A percentile compares a stretch with the other conserved stretches of the same genome.
Conservation (phyloP, 2,113 vertebrate genomes). For the Aldabrachelys gigantea region DNA sequence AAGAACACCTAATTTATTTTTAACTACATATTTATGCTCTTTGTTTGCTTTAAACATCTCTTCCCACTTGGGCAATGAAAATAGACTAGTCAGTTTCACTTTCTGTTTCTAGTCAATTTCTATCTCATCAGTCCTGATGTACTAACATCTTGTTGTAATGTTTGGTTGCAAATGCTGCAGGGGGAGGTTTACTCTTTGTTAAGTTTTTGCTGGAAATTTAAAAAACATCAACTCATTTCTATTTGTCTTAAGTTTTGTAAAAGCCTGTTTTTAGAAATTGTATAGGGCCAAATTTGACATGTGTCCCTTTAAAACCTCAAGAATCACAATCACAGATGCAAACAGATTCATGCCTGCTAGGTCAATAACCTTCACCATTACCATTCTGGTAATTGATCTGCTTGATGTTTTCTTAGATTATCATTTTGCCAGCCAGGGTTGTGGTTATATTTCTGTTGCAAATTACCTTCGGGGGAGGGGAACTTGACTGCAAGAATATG, state of each 20-base stretch:
- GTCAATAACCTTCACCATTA: background rate
- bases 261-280: accelerated
- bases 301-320: background rate
- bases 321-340: background rate
- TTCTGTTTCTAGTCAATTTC: background rate
- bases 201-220: background rate
- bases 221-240: background rate
- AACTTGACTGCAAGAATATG: constrained; percentile 38
- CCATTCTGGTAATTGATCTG: background rate
- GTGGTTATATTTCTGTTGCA: constrained; percentile 37
- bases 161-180: background rate
- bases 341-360: background rate
- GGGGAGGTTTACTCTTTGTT: background rate
- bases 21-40: background rate
- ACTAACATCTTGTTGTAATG: background rate
- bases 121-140: background rate
- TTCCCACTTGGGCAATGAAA: background rate
- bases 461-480: constrained; percentile 46
- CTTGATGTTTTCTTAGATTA: background rate
- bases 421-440: background rate
- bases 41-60: background rate
- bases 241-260: background rate
- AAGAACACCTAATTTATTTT: background rate
- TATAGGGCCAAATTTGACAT: background rate
- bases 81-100: background rate